These are phyloP conservation scores for Fopius arisanus DNA, from an alignment of 1,140 invertebrate genomes.

Conservation along the genomic window DNA sequence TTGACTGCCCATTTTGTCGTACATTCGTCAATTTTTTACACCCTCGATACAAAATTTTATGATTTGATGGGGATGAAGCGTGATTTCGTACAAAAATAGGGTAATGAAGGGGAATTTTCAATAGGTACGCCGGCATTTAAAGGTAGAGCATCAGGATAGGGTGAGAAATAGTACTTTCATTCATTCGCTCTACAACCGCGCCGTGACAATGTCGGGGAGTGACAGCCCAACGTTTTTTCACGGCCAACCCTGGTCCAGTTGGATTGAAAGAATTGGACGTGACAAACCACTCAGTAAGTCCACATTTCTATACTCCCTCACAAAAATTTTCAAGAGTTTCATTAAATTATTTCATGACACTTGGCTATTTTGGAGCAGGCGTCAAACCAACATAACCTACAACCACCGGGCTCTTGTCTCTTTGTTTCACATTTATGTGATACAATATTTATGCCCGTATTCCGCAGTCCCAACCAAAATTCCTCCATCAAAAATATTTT, in stretches of 20 bases:
- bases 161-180: slow-evolving; percentile 29
- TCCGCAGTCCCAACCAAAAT: not conserved
- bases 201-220: slow-evolving; percentile 63
- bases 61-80: too few relatives aligned
- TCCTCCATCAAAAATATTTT: not conserved
- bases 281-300: slow-evolving; percentile 63
- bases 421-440: not conserved
- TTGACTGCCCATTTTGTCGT: too few relatives aligned
- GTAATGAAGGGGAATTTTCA: not conserved
- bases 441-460: not conserved
- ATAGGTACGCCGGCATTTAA: not conserved
- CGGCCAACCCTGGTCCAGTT: slow-evolving; percentile 64
- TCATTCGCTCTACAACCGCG: slow-evolving; percentile 47
- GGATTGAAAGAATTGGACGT: slow-evolving; percentile 62
- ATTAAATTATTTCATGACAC: not conserved
- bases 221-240: slow-evolving; percentile 65
- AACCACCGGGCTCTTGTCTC: not conserved
- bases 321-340: not conserved
- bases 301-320: not conserved
- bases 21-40: too few relatives aligned
- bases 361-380: slow-evolving; percentile 6
- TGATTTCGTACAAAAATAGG: too few relatives aligned
- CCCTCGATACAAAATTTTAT: too few relatives aligned
- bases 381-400: slow-evolving; percentile 39
- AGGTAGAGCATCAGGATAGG: not conserved